These are phyloP conservation scores for Epistrophella euchroma DNA, from an alignment of 2,888 invertebrate species.

Conservation along the genomic window DNA sequence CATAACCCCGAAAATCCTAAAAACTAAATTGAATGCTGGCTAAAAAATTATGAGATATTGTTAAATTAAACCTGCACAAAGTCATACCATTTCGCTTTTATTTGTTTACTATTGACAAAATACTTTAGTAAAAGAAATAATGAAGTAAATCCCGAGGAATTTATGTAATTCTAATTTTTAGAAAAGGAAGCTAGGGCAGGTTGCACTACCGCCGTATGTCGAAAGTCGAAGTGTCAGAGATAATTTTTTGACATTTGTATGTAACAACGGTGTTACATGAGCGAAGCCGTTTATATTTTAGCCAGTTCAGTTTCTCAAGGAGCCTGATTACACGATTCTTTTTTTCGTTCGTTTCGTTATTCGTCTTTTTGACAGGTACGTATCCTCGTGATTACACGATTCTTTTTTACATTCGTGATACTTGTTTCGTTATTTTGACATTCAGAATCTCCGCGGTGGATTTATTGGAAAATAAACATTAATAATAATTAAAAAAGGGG, in stretches of 20 bases:
- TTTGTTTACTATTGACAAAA: conserved; percentile 32
- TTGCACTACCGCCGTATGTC: neutral
- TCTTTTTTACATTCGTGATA: no score
- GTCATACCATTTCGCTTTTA: conserved; percentile 56
- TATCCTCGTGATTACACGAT: no score
- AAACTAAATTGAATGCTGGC: conserved; percentile 40
- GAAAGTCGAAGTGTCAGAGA: neutral
- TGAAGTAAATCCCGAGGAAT: conserved; percentile 77
- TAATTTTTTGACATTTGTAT: neutral
- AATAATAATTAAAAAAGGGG: no score
- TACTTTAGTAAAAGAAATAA: conserved; percentile 55
- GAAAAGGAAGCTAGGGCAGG: conserved; percentile 12
- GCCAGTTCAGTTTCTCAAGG: no score
- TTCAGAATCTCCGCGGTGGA: no score
- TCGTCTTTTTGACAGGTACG: no score
- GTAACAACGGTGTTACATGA: no score
- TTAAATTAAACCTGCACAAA: neutral
- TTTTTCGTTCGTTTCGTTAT: no score
- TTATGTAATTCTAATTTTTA: conserved; percentile 81
- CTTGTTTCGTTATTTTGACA: no score
- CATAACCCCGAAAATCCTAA: conserved; percentile 55
- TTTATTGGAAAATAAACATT: no score
- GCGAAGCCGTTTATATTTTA: no score
- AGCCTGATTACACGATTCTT: no score
- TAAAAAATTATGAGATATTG: conserved; percentile 26